A percentile compares a stretch with the other conserved stretches of the same genome.
Evolutionary conservation across 2,888 invertebrate species (phyloP).

Genomic region (Papilio protenor): DNA sequence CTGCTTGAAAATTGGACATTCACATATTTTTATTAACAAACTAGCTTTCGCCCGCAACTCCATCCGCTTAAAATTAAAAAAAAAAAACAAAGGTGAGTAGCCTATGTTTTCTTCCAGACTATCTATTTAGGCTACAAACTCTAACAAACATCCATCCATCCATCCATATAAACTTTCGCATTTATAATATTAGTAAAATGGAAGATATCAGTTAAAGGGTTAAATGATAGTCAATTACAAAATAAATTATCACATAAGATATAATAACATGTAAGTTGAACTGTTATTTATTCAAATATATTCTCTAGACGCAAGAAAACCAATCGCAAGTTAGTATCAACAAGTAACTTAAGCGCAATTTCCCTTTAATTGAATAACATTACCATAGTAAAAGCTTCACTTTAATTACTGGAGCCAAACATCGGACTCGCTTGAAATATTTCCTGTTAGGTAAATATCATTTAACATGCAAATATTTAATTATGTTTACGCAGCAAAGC

Average conservation of each 20-base stretch:
- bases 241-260: constrained; percentile 13
- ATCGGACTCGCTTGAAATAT: constrained; percentile 58
- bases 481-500: constrained; percentile 48
- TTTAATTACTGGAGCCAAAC: constrained; percentile 72
- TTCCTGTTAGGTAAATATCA: constrained; percentile 57
- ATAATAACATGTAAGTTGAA: constrained; percentile 24
- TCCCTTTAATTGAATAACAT: constrained; percentile 78
- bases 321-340: constrained; percentile 66
- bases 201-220: not conserved
- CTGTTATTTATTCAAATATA: constrained; percentile 60
- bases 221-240: constrained; percentile 2
- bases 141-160: too few relatives aligned
- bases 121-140: too few relatives aligned
- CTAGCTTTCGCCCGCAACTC: too few relatives aligned
- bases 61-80: too few relatives aligned
- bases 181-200: not conserved
- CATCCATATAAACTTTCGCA: too few relatives aligned
- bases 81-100: too few relatives aligned
- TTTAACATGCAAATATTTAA: constrained; percentile 61
- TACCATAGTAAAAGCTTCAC: constrained; percentile 73
- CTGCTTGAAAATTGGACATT: too few relatives aligned
- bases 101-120: too few relatives aligned
- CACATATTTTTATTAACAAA: too few relatives aligned
- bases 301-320: constrained; percentile 61
- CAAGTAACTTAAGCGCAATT: constrained; percentile 67